A percentile compares a stretch with the other conserved stretches of the same genome.
Evolutionary conservation across 2,888 invertebrate species (phyloP).

Genomic region (Trilocha varians): DNA sequence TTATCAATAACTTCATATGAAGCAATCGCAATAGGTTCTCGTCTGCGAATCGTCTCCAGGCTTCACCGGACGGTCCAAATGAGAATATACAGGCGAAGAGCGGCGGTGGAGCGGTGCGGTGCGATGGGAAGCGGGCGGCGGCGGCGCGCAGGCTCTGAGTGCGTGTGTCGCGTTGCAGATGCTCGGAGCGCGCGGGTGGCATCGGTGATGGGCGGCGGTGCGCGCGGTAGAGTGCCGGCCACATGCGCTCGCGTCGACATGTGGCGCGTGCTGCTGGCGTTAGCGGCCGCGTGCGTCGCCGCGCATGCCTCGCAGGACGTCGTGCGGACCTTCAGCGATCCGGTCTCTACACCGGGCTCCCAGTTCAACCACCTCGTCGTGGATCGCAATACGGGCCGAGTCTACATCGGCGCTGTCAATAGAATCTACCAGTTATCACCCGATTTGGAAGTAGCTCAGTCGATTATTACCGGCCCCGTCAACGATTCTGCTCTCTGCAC

Average conservation of each 20-base stretch:
- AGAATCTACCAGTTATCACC: constrained; percentile 92
- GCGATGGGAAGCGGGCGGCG: constrained; percentile 57
- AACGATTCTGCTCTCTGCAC: constrained; percentile 93
- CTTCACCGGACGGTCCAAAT: constrained; percentile 27
- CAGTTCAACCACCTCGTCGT: constrained; percentile 92
- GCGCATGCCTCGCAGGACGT: constrained; percentile 76
- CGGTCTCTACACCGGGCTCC: constrained; percentile 75
- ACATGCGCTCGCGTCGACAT: constrained; percentile 63
- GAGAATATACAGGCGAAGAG: constrained; percentile 34
- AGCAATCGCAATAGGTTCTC: constrained; percentile 33
- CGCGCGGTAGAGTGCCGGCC: constrained; percentile 61
- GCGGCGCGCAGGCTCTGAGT: constrained; percentile 54
- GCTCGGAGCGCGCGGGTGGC: constrained; percentile 51
- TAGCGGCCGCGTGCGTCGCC: constrained; percentile 69
- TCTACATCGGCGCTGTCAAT: constrained; percentile 92
- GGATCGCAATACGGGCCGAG: constrained; percentile 91
- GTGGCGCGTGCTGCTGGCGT: constrained; percentile 74
- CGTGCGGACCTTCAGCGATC: constrained; percentile 79
- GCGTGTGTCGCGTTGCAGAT: constrained; percentile 70
- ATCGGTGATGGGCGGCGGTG: constrained; percentile 46
- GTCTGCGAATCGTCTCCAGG: constrained; percentile 31
- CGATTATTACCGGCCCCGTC: constrained; percentile 87
- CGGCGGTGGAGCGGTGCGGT: constrained; percentile 58
- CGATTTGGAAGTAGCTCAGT: constrained; percentile 85
- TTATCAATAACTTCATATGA: constrained; percentile 23